Conservation (phyloP, 2,797 vertebrate genomes). For the Oreonectes daqikongensis region DNA sequence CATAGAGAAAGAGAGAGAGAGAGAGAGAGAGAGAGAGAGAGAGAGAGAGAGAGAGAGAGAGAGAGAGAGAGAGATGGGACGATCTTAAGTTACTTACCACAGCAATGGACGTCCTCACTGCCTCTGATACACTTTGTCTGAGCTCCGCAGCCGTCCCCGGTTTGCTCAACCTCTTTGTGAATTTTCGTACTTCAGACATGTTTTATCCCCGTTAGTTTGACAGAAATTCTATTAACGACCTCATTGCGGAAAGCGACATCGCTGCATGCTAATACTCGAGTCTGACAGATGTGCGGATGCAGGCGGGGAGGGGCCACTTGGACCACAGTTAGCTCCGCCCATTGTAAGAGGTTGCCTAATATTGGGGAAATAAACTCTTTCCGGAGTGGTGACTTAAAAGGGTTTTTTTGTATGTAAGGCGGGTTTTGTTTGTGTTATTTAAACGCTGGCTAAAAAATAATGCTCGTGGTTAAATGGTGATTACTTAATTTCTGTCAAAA, state of each 20-base stretch:
- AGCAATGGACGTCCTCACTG: conserved; percentile 84
- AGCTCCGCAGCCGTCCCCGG: conserved; percentile 95
- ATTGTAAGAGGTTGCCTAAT: conserved; percentile 3
- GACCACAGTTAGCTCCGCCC: conserved; percentile 20
- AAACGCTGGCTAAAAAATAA: not conserved
- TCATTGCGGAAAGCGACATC: conserved; percentile 56
- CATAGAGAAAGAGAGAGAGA: not conserved
- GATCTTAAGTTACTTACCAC: conserved; percentile 79
- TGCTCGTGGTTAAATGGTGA: not conserved
- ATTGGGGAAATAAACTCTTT: not conserved
- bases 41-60: conserved; percentile 25
- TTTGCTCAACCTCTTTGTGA: conserved; percentile 94
- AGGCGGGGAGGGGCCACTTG: conserved; percentile 54
- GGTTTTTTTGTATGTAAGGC: not conserved
- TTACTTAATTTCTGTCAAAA: not conserved
- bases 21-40: conserved; percentile 12
- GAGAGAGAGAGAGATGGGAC: not conserved
- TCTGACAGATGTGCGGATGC: conserved; percentile 67
- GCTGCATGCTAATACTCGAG: conserved; percentile 45
- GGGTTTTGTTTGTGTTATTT: not conserved
- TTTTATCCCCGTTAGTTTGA: conserved; percentile 43
- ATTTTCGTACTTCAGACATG: conserved; percentile 94
- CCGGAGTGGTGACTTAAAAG: not conserved
- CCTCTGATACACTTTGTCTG: conserved; percentile 93
- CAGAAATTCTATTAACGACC: not conserved